A percentile compares a stretch with the other conserved stretches of the same genome.
Evolutionary conservation across 30 jellyfish, hydroid and myxozoan genomes (phyloP).

Genomic region (Haliclystus octoradiatus): DNA sequence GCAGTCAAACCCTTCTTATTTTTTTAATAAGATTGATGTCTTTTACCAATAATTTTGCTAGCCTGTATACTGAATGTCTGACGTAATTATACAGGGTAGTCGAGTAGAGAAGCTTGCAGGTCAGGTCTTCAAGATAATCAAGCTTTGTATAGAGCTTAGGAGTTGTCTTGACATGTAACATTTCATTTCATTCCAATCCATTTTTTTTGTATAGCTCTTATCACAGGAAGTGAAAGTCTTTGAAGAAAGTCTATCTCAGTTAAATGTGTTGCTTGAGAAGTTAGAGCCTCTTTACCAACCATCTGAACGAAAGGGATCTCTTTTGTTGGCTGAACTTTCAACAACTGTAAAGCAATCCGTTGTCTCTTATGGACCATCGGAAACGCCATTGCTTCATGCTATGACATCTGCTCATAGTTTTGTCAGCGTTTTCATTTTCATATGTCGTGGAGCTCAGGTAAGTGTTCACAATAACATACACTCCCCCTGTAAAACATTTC

Average conservation of each 20-base stretch:
- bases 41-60: no score
- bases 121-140: no score
- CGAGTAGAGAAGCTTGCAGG: no score
- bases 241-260: constrained; percentile 78
- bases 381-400: constrained; percentile 92
- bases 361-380: constrained; percentile 57
- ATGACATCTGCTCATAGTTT: constrained; percentile 92
- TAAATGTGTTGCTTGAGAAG: constrained; percentile 60
- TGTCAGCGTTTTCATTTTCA: constrained; percentile 67
- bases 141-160: no score
- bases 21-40: no score
- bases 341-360: constrained; percentile 69
- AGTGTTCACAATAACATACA: background rate
- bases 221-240: constrained; percentile 84
- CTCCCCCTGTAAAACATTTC: background rate
- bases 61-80: no score
- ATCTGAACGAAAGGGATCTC: constrained; percentile 64
- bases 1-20: no score
- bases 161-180: no score
- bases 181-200: no score
- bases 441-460: constrained; percentile 98
- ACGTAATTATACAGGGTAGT: no score
- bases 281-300: constrained; percentile 50
- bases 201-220: constrained; percentile 41
- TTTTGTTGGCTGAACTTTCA: constrained; percentile 71